Percentiles rank a stretch among this genome's conserved stretches.
phyloP scores from a whole-genome alignment of 2,113 vertebrate genomes.

The Podarcis raffonei region DNA sequence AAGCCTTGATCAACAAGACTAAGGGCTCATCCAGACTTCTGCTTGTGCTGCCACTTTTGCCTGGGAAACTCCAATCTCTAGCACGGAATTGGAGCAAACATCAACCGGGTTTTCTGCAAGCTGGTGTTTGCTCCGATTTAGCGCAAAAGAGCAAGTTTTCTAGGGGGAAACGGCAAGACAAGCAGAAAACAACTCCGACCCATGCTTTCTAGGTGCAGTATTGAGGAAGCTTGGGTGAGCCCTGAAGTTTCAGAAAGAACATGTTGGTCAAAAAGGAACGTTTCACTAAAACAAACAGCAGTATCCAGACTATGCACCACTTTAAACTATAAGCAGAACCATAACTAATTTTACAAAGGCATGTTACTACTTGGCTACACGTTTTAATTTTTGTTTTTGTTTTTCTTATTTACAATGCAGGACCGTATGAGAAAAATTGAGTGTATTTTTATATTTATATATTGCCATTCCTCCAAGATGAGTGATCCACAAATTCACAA shows the following conservation, averaged over 20 bases:
- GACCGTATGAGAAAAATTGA: neutral
- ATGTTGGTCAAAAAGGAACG: neutral
- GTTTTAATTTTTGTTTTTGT: neutral
- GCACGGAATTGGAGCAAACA: too few relatives aligned
- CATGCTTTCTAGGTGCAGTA: too few relatives aligned
- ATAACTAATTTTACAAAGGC: neutral
- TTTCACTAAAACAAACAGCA: neutral
- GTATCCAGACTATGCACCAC: neutral
- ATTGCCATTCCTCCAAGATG: neutral
- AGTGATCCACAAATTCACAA: neutral
- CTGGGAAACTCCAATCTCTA: too few relatives aligned
- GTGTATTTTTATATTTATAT: neutral
- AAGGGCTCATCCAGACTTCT: too few relatives aligned
- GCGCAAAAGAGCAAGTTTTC: too few relatives aligned
- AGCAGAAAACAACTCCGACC: too few relatives aligned
- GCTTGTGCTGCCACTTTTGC: too few relatives aligned
- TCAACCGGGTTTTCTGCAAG: too few relatives aligned
- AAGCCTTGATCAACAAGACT: neutral
- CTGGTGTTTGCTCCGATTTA: too few relatives aligned
- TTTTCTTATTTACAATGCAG: neutral
- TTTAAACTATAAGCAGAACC: neutral
- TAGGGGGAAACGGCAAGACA: too few relatives aligned
- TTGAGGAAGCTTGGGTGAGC: neutral
- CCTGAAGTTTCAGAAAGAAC: neutral
- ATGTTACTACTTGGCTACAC: neutral